Percentiles rank a stretch among this genome's conserved stretches.
These are phyloP conservation scores for Botia kubotai DNA, from an alignment of 2,797 vertebrate species.

Conservation along the genomic window DNA sequence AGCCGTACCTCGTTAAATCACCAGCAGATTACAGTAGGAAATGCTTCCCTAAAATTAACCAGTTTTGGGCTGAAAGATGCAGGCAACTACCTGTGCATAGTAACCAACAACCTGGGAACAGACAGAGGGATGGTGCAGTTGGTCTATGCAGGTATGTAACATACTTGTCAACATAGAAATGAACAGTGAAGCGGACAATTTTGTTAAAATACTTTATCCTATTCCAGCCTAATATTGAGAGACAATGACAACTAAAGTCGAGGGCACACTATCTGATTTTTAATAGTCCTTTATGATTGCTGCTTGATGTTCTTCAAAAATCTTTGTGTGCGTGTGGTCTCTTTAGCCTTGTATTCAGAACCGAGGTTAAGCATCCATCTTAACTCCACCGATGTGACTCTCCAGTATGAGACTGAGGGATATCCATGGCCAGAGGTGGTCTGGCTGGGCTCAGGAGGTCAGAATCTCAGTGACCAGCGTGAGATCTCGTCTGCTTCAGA, in stretches of 20 bases:
- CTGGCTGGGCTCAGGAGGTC: constrained; percentile 42
- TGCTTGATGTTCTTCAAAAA: too few species aligned
- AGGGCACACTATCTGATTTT: too few species aligned
- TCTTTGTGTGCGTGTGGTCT: constrained; percentile 7
- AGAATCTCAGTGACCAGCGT: constrained; percentile 32
- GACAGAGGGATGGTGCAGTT: constrained; percentile 43
- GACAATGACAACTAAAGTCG: too few species aligned
- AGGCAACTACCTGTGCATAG: constrained; percentile 58
- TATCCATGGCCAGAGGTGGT: constrained; percentile 52
- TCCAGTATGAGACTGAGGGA: constrained; percentile 56
- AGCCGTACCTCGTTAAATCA: constrained; percentile 54
- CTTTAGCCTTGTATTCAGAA: constrained; percentile 57
- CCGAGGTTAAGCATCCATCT: constrained; percentile 52
- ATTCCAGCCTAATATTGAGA: background rate
- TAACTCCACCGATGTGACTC: background rate
- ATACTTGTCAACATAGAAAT: background rate
- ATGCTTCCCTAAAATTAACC: constrained; percentile 55
- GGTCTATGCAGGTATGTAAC: constrained; percentile 57
- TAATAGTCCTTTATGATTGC: too few species aligned
- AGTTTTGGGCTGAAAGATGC: constrained; percentile 46
- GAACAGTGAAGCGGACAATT: background rate
- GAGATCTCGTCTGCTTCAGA: background rate
- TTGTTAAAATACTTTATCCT: background rate
- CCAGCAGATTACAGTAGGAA: constrained; percentile 49
- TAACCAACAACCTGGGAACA: constrained; percentile 40